Evolutionary conservation across 2,113 vertebrate species (phyloP), one percentile per base, ranked within the genome.

Genomic region (Okapia johnstoni): DNA sequence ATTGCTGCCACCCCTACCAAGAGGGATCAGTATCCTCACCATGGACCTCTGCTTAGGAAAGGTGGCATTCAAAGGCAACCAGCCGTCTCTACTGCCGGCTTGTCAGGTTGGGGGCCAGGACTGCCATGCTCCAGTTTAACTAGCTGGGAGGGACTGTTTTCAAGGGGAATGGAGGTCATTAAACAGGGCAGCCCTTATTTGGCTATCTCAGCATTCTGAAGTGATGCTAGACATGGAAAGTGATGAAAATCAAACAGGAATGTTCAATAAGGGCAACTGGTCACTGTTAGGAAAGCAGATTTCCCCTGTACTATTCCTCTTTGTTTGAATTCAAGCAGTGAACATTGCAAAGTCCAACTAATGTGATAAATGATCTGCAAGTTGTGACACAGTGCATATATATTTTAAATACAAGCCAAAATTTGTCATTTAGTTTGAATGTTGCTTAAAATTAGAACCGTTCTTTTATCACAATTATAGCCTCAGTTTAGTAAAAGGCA

Each of bases 211-310:
- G 98, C 98, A 95, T 99, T 98, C 98, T 97, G 98, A 98, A 98
- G 98, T 99, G 98, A 97, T 90, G 96, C 98, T 94, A 96, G 97
- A 98, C 98, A 98, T 98, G 89, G 96, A 98, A 98, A 98, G 98
- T 98, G 98, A 98, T 98, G 96, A 93, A 98, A 98, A 97, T 76
- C 36, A 76, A 98, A 98, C 96, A 98, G 98, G 98, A 99, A 98
- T 94, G 90, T 98, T 99, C 97, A 98, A 99, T 97, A 98, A 99
- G 98, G 99, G 96, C 99, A 99, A 99, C 98, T 99, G 99, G 98
- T 98, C 97, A 97, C 97, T 83, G 80, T 97, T 96, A 97, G 90
- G 96, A 98, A 98, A 99, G 97, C 98, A 97, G 93, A 14, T 76
- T 90, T 83, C 50, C 94, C 95, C 93, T 70, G 2, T 9, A 19